Base-by-base conservation (phyloP, 1,140 invertebrate species). In the Drosophila parabipectinata region DNA sequence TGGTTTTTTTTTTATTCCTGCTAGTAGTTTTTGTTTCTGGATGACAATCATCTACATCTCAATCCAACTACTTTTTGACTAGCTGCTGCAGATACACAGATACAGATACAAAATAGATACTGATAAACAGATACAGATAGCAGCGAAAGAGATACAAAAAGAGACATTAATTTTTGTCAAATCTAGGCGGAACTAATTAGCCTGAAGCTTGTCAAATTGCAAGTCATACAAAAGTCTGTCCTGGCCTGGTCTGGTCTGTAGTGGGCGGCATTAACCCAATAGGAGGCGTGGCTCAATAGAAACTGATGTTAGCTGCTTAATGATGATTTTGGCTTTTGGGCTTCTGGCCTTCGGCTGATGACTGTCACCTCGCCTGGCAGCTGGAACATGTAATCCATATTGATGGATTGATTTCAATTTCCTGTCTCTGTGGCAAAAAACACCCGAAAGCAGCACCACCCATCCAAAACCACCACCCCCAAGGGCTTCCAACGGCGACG, bases 331-430 rank as follows among this genome's bases (percentile, higher is more conserved):
- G 75, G 66, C 47, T 64, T 64, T 24, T 58, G 58, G 51, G 14
- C 26, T 24, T 34, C 14, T 10, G 26, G 24, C 32, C 45, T 52
- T 21, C 21, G 10, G 39, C 61, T 64, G 78, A 71, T 85, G 82
- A 85, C 82, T 87, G 83, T 83, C 82, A 87, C 82, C 82, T 87
- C 37, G 37, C 14, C 6, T 37, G 44, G 32, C 76, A 52, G 58
- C 53, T 59, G 51, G 58, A 59, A 76, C 63, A 62, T 87, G 83
- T 88, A 87, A 87, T 90, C 87, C 84, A 89, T 91, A 79, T 89
- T 91, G 89, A 91, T 91, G 90, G 89, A 91, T 91, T 91, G 89
- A 91, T 91, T 91, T 91, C 85, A 91, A 91, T 91, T 91, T 91
- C 89, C 89, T 91, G 81, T 87, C 77, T 68, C 15, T 47, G 44